Conservation (phyloP, 2,797 vertebrate genomes). For the Liparis tanakae region DNA sequence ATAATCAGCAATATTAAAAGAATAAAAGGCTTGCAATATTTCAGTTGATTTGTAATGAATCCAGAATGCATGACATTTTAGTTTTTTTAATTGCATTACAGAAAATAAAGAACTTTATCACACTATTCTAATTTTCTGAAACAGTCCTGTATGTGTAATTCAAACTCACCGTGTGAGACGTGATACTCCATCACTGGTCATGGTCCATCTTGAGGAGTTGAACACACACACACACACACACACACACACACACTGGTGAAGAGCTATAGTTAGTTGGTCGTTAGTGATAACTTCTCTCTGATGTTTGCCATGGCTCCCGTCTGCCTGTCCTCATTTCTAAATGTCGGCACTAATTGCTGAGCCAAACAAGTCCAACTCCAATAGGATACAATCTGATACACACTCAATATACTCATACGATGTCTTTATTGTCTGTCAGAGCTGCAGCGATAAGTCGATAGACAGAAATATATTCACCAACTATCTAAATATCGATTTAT, state of each 20-base stretch:
- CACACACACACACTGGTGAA: not conserved
- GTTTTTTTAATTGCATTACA: too few species aligned
- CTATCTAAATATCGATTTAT: too few species aligned
- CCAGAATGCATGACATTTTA: too few species aligned
- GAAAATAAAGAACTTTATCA: too few species aligned
- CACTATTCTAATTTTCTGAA: too few species aligned
- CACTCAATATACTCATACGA: slow-evolving; percentile 36
- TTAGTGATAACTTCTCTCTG: slow-evolving; percentile 49
- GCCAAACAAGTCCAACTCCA: slow-evolving; percentile 58
- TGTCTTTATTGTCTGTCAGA: slow-evolving; percentile 35
- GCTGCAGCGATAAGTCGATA: not conserved
- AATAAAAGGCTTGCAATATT: too few species aligned
- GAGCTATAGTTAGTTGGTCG: slow-evolving; percentile 55
- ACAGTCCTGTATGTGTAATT: slow-evolving; percentile 6
- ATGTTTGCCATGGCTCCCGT: slow-evolving; percentile 58
- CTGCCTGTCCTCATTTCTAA: slow-evolving; percentile 67
- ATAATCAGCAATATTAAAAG: too few species aligned
- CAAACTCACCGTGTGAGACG: slow-evolving; percentile 14
- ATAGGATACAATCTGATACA: slow-evolving; percentile 52
- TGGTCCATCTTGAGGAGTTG: slow-evolving; percentile 32
- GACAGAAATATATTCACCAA: not conserved
- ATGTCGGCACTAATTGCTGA: slow-evolving; percentile 70
- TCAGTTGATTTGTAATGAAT: too few species aligned
- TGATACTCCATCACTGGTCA: slow-evolving; percentile 1
- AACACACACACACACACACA: not conserved